These are phyloP conservation scores for Mormyrus iriodes DNA, from an alignment of 2,113 vertebrate species.

Conservation along the genomic window DNA sequence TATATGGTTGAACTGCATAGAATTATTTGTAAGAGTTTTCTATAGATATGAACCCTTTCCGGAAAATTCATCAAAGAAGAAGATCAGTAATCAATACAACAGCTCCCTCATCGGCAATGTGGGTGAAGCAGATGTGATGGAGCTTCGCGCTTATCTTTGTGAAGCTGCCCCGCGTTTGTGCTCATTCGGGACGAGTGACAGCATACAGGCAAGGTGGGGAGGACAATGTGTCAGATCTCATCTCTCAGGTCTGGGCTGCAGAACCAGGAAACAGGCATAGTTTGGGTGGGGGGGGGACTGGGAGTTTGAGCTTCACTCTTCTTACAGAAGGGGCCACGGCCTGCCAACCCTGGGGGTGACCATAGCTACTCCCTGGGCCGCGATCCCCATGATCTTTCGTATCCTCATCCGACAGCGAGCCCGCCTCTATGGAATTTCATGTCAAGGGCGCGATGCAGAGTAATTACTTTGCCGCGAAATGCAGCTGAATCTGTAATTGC, in stretches of 20 bases:
- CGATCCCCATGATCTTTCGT: background rate
- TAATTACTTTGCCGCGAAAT: background rate
- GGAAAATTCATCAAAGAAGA: background rate
- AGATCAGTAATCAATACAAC: background rate
- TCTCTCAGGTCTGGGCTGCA: background rate
- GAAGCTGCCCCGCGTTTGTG: background rate
- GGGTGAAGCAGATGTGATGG: background rate
- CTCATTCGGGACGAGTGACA: background rate
- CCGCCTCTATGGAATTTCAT: background rate
- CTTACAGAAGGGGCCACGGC: background rate
- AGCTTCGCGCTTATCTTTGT: background rate
- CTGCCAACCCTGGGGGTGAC: background rate
- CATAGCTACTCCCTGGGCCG: background rate
- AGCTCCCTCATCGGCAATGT: background rate
- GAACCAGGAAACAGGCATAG: background rate
- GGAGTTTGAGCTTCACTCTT: background rate
- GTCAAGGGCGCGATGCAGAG: background rate
- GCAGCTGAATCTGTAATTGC: background rate
- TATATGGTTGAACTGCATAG: background rate
- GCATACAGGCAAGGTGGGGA: background rate
- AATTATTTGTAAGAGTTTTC: background rate
- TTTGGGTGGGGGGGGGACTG: background rate
- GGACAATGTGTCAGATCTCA: background rate
- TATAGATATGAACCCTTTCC: background rate
- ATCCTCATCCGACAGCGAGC: background rate